These are phyloP conservation scores for Scotopteryx bipunctaria DNA, from an alignment of 2,888 invertebrate genomes.

Conservation along the genomic window DNA sequence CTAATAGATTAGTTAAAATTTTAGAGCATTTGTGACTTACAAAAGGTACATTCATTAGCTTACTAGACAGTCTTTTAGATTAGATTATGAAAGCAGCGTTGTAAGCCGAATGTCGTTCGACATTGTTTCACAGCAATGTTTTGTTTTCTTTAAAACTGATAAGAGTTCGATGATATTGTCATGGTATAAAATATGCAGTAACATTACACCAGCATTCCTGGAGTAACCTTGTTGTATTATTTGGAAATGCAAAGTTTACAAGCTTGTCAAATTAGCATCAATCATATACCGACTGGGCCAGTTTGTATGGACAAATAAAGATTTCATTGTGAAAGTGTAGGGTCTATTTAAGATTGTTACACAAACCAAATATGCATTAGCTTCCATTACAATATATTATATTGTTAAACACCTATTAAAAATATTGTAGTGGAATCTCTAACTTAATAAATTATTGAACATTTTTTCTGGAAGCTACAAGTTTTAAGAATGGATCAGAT, in stretches of 20 bases:
- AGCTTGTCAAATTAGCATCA: no score
- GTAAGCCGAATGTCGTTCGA: conserved; percentile 15
- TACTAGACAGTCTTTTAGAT: conserved; percentile 80
- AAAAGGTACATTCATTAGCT: conserved; percentile 78
- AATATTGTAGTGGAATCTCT: no score
- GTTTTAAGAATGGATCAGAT: not conserved
- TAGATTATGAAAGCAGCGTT: conserved; percentile 49
- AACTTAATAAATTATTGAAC: no score
- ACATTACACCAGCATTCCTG: not conserved
- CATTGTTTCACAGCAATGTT: not conserved
- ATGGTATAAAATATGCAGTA: conserved; percentile 13
- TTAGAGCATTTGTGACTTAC: conserved; percentile 80
- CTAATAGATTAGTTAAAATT: conserved; percentile 69
- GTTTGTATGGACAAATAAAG: no score
- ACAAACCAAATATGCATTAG: no score
- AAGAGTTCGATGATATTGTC: no score
- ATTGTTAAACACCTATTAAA: no score
- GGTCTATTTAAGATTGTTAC: no score
- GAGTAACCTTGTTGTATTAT: not conserved
- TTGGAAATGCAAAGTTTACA: not conserved
- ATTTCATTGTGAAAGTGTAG: no score
- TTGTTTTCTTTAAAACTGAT: not conserved
- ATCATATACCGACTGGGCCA: not conserved
- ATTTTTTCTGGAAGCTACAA: not conserved
- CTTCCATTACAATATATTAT: no score